Evolutionary conservation across 2,888 invertebrate species (phyloP).

Genomic region (Diogma glabrata): DNA sequence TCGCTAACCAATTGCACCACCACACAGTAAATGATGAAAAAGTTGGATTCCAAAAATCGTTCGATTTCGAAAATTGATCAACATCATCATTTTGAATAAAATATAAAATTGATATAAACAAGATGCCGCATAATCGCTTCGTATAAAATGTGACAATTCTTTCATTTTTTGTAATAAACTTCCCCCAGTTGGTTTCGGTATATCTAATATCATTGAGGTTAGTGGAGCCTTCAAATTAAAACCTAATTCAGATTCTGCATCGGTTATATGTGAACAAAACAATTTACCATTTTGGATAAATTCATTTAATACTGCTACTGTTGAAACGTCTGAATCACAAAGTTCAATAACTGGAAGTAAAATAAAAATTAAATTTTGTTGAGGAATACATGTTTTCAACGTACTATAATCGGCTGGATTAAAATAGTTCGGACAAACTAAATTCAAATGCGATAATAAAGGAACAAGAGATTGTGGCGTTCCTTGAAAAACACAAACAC

Average conservation of each 20-base stretch:
- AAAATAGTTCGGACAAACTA: constrained; percentile 50
- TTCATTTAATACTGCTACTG: constrained; percentile 40
- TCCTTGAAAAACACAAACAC: constrained; percentile 54
- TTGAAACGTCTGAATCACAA: constrained; percentile 42
- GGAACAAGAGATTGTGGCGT: constrained; percentile 48
- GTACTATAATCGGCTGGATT: constrained; percentile 61
- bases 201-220: constrained; percentile 16
- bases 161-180: constrained; percentile 41
- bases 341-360: constrained; percentile 48
- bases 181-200: constrained; percentile 18
- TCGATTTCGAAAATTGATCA: constrained; percentile 46
- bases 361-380: neutral
- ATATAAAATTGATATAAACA: constrained; percentile 47
- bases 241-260: neutral
- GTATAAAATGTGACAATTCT: constrained; percentile 34
- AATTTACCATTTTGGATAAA: constrained; percentile 48
- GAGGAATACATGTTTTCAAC: constrained; percentile 28
- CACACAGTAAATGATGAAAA: constrained; percentile 49
- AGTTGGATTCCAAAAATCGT: constrained; percentile 48
- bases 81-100: constrained; percentile 46
- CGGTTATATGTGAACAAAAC: constrained; percentile 21
- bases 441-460: constrained; percentile 41
- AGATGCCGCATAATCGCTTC: constrained; percentile 39
- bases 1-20: constrained; percentile 40
- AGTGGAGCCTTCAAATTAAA: constrained; percentile 4